These are phyloP conservation scores for Philonicus albiceps DNA, from an alignment of 2,888 invertebrate genomes.

Conservation along the genomic window DNA sequence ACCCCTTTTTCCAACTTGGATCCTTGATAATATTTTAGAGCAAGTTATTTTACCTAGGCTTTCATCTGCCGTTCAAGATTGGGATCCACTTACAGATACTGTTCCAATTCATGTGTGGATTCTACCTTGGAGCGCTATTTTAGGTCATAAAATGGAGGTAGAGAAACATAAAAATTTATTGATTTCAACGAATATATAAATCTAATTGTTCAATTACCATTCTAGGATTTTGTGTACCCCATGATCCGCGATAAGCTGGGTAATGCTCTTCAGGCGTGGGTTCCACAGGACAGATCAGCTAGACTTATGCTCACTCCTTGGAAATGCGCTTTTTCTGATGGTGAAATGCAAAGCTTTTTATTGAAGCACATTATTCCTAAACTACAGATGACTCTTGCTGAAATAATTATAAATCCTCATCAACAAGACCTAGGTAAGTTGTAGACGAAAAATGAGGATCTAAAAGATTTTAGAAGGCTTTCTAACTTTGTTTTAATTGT, in stretches of 20 bases:
- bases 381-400: conserved; percentile 75
- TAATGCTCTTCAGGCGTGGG: conserved; percentile 90
- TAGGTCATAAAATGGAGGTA: conserved; percentile 68
- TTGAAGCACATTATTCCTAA: conserved; percentile 90
- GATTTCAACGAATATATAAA: not conserved
- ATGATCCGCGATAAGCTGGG: conserved; percentile 91
- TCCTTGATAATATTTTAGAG: conserved; percentile 81
- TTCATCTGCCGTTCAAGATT: conserved; percentile 78
- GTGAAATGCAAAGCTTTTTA: conserved; percentile 81
- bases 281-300: conserved; percentile 93
- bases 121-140: conserved; percentile 91
- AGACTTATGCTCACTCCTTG: conserved; percentile 91
- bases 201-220: not conserved
- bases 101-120: conserved; percentile 97
- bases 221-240: conserved; percentile 74
- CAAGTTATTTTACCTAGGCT: conserved; percentile 81
- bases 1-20: conserved; percentile 81
- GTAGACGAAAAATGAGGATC: not conserved
- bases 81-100: conserved; percentile 96
- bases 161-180: not conserved
- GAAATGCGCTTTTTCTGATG: conserved; percentile 77
- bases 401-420: conserved; percentile 75
- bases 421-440: conserved; percentile 72
- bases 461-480: not conserved
- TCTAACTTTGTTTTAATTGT: conserved; percentile 50